Conservation (phyloP, 2,797 vertebrate species). For the Avahi laniger region DNA sequence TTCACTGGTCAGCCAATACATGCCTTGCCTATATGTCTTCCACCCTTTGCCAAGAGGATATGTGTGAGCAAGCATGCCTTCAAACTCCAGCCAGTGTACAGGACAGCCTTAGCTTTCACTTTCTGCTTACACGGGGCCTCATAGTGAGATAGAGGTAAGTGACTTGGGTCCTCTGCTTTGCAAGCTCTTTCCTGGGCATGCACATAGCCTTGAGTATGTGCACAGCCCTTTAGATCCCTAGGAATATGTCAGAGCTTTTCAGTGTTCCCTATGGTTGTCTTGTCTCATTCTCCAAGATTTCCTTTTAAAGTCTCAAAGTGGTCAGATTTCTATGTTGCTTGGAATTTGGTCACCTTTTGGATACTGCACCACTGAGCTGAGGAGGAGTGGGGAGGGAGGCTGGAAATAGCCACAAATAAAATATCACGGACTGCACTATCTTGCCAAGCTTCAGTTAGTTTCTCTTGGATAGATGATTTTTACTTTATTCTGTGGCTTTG, state of each 20-base stretch:
- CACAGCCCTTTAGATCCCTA: not conserved
- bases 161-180: not conserved
- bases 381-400: not conserved
- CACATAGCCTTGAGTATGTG: not conserved
- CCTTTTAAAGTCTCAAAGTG: slow-evolving; percentile 12
- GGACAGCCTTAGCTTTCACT: not conserved
- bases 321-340: not conserved
- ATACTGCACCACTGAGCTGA: not conserved
- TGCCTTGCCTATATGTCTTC: not conserved
- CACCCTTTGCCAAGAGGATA: not conserved
- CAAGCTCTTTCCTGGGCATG: not conserved
- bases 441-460: not conserved
- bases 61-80: not conserved
- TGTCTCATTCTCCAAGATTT: not conserved
- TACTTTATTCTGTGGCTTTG: slow-evolving; percentile 11
- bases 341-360: not conserved
- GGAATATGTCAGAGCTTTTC: not conserved
- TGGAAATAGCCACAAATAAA: not conserved
- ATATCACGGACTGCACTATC: not conserved
- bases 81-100: not conserved
- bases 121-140: not conserved
- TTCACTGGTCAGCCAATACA: not conserved
- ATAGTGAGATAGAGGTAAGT: not conserved
- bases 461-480: not conserved
- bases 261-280: not conserved